Evolutionary conservation across 2,113 vertebrate species (phyloP), one percentile per base, ranked within the genome.

Genomic region (Geococcyx californianus): DNA sequence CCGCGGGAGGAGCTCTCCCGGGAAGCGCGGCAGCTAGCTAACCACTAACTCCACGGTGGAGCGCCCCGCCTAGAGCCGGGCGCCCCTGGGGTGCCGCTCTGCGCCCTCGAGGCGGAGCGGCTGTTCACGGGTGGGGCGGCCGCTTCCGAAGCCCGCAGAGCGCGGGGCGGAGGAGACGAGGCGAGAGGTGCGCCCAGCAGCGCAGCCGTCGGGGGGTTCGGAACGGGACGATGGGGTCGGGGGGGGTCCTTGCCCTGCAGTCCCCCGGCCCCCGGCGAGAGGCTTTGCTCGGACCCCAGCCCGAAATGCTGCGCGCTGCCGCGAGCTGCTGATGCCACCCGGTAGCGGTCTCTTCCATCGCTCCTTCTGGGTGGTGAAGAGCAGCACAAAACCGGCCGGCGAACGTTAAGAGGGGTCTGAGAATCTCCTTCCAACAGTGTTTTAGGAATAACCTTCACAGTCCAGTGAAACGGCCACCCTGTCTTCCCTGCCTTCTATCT

Each of bases 231-330:
- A n/a, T n/a, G n/a, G n/a, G n/a, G n/a, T 13, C 40, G 23, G 49
- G 9, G 6, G 7, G 34, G 2, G 16, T 49, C 28, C n/a, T 24
- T 51, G 70, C 47, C 14, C 70, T 5, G 70, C 52, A 4, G 89
- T 8, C 36, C 1, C 7, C 13, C 24, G n/a, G n/a, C n/a, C 19
- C 36, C 3, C 5, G 4, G 64, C 40, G 0, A 40, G 31, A 11
- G 84, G 34, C 40, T 91, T 8, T 19, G 44, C 55, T n/a, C n/a
- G 3, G 40, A 4, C 10, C 5, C 10, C 17, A 24, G 17, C 42
- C 31, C 25, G 40, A 42, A 13, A 42, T 10, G 40, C 40, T 42
- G 40, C 40, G 40, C 40, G 40, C 10, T 42, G 40, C 40, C 40
- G n/a, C n/a, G n/a, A n/a, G n/a, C 68, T 17, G 44, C 10, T 4